Percentiles rank a stretch among this genome's conserved stretches.
These are phyloP conservation scores for Oppia nitens DNA, from an alignment of 1,140 invertebrate species.

Conservation along the genomic window DNA sequence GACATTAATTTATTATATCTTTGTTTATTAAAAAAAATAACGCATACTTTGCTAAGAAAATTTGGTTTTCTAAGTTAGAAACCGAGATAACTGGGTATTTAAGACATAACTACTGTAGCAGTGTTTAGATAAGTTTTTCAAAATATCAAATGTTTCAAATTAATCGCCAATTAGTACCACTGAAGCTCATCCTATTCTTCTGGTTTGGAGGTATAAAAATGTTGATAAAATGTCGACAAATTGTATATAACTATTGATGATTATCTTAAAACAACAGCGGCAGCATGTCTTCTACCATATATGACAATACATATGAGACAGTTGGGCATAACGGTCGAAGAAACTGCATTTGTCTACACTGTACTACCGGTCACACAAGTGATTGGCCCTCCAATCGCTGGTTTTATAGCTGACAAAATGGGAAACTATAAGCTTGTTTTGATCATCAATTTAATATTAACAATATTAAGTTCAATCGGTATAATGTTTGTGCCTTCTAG, in stretches of 20 bases:
- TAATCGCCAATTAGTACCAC: slow-evolving; percentile 27
- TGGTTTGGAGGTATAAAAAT: slow-evolving; percentile 48
- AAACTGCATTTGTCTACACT: slow-evolving; percentile 68
- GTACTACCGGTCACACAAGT: slow-evolving; percentile 57
- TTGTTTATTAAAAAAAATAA: too few relatives aligned
- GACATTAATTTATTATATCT: too few relatives aligned
- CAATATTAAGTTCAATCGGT: slow-evolving; percentile 43
- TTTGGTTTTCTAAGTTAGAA: too few relatives aligned
- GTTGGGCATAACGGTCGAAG: slow-evolving; percentile 58
- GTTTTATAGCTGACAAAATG: slow-evolving; percentile 59
- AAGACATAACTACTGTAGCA: too few relatives aligned
- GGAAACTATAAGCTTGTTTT: slow-evolving; percentile 55
- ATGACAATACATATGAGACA: slow-evolving; percentile 64
- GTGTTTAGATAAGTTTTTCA: too few relatives aligned
- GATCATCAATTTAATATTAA: slow-evolving; percentile 43
- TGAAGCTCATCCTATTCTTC: slow-evolving; percentile 58
- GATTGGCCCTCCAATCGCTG: slow-evolving; percentile 56
- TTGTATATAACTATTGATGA: not conserved
- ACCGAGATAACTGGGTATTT: too few relatives aligned
- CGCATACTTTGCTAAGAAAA: too few relatives aligned
- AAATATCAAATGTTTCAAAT: slow-evolving; percentile 14
- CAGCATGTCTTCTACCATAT: slow-evolving; percentile 57
- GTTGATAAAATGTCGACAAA: not conserved
- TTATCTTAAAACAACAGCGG: slow-evolving; percentile 34
- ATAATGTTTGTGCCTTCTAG: slow-evolving; percentile 38